phyloP scores from a whole-genome alignment of 2,113 vertebrate species.

The Scartelaos histophorus region DNA sequence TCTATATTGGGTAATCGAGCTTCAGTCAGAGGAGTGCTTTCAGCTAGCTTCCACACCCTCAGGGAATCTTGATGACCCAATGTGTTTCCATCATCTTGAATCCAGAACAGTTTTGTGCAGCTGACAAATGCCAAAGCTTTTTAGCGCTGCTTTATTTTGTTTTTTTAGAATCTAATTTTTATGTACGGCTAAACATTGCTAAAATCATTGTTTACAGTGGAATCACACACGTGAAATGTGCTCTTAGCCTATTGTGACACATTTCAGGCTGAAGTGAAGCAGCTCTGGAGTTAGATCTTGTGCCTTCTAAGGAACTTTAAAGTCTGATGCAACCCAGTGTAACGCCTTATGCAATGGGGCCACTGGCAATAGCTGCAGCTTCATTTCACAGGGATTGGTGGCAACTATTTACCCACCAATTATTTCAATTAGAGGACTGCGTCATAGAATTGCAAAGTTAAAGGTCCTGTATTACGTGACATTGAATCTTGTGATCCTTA shows the following conservation, averaged over 20 bases:
- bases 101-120: neutral
- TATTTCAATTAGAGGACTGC: constrained; percentile 1
- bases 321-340: constrained; percentile 59
- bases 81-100: neutral
- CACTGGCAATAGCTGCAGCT: constrained; percentile 27
- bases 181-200: neutral
- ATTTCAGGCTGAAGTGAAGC: constrained; percentile 24
- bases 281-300: constrained; percentile 4
- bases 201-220: neutral
- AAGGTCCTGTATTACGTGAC: neutral
- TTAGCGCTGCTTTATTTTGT: neutral
- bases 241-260: constrained; percentile 30
- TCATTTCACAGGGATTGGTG: constrained; percentile 17
- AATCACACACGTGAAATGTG: constrained; percentile 8
- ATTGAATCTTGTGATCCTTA: no score
- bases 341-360: constrained; percentile 45
- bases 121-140: neutral
- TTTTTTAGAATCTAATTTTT: neutral
- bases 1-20: no score
- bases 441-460: neutral
- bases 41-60: no score
- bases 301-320: constrained; percentile 26
- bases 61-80: no score
- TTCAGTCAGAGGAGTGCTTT: no score
- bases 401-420: constrained; percentile 12